phyloP scores from a whole-genome alignment of 2,888 invertebrate species.

The Ochropacha duplaris region DNA sequence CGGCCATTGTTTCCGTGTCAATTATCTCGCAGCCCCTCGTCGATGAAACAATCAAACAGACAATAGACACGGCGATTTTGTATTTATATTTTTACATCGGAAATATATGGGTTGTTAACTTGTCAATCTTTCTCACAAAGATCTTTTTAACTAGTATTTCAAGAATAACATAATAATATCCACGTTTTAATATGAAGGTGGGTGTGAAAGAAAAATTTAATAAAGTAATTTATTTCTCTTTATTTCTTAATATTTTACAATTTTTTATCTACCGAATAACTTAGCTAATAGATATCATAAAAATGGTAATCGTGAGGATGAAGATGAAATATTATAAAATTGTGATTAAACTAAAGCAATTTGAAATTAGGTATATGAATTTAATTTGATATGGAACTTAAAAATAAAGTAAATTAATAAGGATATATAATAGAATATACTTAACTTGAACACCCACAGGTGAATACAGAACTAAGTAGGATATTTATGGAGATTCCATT shows the following conservation, averaged over 20 bases:
- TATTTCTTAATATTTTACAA: conserved; percentile 38
- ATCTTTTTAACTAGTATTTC: no score
- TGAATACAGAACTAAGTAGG: no score
- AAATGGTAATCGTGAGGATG: not conserved
- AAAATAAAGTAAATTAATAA: no score
- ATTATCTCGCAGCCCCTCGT: conserved; percentile 28
- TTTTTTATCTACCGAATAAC: conserved; percentile 20
- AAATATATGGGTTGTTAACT: not conserved
- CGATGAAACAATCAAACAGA: conserved; percentile 12
- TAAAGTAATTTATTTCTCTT: conserved; percentile 4
- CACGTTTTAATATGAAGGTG: no score
- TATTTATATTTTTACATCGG: conserved; percentile 10
- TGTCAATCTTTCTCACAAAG: no score
- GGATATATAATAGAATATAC: no score
- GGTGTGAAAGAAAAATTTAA: no score
- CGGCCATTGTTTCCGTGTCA: conserved; percentile 42
- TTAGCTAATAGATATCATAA: conserved; percentile 1
- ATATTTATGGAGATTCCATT: no score
- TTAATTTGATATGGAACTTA: not conserved
- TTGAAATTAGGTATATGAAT: no score
- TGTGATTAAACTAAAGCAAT: no score
- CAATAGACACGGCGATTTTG: conserved; percentile 8
- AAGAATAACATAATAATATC: no score
- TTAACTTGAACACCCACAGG: no score
- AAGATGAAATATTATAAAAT: not conserved